Evolutionary conservation across 1,140 invertebrate species (phyloP).

Genomic region (Drosophila simulans): DNA sequence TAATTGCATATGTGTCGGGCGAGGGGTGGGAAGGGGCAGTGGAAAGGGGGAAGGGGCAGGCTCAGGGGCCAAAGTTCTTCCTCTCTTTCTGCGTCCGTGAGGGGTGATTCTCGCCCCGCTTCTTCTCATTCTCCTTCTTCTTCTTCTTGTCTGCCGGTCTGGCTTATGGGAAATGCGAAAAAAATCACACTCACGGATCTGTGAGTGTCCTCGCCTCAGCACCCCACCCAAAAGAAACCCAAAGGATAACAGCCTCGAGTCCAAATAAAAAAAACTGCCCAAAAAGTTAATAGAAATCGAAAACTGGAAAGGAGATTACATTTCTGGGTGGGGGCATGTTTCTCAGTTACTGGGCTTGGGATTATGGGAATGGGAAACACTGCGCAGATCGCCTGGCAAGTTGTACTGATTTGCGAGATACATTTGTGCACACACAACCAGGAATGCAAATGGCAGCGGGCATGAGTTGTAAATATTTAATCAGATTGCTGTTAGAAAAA

Average conservation of each 20-base stretch:
- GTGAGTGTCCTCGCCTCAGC: conserved; percentile 1
- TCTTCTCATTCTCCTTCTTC: neutral
- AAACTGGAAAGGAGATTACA: conserved; percentile 54
- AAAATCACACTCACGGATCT: conserved; percentile 47
- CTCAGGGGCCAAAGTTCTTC: conserved; percentile 39
- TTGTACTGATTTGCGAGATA: conserved; percentile 8
- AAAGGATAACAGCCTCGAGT: conserved; percentile 28
- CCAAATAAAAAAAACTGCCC: conserved; percentile 11
- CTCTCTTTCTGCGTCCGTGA: conserved; percentile 12
- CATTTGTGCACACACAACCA: neutral
- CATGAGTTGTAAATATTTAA: conserved; percentile 2
- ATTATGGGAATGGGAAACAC: conserved; percentile 3
- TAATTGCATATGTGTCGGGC: conserved; percentile 45
- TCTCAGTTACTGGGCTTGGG: neutral
- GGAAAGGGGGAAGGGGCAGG: neutral
- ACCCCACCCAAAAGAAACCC: neutral
- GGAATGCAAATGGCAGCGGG: neutral
- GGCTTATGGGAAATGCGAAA: conserved; percentile 43
- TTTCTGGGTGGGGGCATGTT: conserved; percentile 11
- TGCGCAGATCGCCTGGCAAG: conserved; percentile 12
- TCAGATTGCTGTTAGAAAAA: neutral
- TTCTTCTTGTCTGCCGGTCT: conserved; percentile 23
- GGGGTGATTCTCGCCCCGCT: conserved; percentile 21
- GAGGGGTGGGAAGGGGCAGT: conserved; percentile 1
- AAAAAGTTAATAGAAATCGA: conserved; percentile 34